Conservation (phyloP, 1,140 invertebrate species). For the Hylaeus anthracinus region DNA sequence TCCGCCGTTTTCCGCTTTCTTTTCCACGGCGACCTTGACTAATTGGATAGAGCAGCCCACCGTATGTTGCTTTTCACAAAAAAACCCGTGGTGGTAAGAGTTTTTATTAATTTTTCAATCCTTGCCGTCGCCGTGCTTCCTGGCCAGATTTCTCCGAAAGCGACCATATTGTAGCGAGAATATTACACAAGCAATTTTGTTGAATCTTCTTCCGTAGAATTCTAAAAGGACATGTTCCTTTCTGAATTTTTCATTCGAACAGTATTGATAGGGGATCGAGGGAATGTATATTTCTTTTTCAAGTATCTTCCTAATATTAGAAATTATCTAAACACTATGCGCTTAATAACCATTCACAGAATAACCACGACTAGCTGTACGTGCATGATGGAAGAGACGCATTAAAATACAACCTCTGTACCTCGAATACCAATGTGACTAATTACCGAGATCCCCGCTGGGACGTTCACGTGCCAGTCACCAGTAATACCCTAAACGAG, state of each 20-base stretch:
- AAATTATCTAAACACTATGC: too few relatives aligned
- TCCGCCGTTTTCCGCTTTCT: slow-evolving; percentile 22
- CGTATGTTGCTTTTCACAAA: neutral
- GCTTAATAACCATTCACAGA: neutral
- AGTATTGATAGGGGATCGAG: too few relatives aligned
- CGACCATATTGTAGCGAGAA: too few relatives aligned
- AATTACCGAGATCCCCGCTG: slow-evolving; percentile 4
- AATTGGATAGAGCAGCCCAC: slow-evolving; percentile 25
- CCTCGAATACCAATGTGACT: neutral
- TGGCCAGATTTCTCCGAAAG: neutral
- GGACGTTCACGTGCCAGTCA: neutral
- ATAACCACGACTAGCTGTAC: neutral
- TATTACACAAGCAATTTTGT: too few relatives aligned
- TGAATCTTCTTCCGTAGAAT: too few relatives aligned
- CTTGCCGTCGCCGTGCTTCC: too few relatives aligned
- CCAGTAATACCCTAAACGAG: slow-evolving; percentile 2
- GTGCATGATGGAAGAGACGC: neutral
- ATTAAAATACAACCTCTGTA: neutral
- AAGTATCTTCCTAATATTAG: too few relatives aligned
- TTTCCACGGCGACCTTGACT: slow-evolving; percentile 38
- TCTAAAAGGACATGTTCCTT: too few relatives aligned
- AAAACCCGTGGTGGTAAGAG: neutral
- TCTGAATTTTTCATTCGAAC: too few relatives aligned
- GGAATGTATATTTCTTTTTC: too few relatives aligned
- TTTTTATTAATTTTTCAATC: neutral